phyloP scores from a whole-genome alignment of 1,140 invertebrate species.

The Zaprionus taronus region DNA sequence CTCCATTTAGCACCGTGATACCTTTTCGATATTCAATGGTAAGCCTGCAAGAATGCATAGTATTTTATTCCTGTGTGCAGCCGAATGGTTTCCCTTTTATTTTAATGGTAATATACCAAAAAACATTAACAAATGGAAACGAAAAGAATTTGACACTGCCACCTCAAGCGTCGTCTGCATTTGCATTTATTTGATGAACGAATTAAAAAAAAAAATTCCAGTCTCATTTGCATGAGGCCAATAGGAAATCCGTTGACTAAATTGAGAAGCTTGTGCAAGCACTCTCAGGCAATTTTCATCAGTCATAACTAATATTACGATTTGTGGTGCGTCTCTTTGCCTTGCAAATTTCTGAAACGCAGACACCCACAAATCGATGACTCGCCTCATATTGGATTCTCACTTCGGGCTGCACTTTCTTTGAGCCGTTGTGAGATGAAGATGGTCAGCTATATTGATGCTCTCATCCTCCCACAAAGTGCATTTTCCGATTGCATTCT shows the following conservation, averaged over 20 bases:
- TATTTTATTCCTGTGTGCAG: constrained; percentile 57
- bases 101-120: constrained; percentile 23
- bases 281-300: background rate
- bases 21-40: constrained; percentile 17
- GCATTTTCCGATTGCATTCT: constrained; percentile 8
- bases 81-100: constrained; percentile 56
- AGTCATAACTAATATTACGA: constrained; percentile 12
- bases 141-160: constrained; percentile 30
- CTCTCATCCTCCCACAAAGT: constrained; percentile 6
- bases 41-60: constrained; percentile 53
- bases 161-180: background rate
- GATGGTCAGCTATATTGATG: constrained; percentile 17
- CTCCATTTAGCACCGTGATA: background rate
- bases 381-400: constrained; percentile 45
- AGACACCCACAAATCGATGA: constrained; percentile 26
- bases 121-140: constrained; percentile 18
- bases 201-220: background rate
- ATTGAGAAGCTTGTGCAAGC: background rate
- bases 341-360: background rate
- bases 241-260: background rate
- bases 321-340: background rate
- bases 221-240: constrained; percentile 8
- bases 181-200: constrained; percentile 8
- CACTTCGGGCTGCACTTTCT: constrained; percentile 19
- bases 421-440: constrained; percentile 25